A percentile compares a stretch with the other conserved stretches of the same genome.
phyloP scores from a whole-genome alignment of 2,797 vertebrate species.

The Aratinga solstitialis region DNA sequence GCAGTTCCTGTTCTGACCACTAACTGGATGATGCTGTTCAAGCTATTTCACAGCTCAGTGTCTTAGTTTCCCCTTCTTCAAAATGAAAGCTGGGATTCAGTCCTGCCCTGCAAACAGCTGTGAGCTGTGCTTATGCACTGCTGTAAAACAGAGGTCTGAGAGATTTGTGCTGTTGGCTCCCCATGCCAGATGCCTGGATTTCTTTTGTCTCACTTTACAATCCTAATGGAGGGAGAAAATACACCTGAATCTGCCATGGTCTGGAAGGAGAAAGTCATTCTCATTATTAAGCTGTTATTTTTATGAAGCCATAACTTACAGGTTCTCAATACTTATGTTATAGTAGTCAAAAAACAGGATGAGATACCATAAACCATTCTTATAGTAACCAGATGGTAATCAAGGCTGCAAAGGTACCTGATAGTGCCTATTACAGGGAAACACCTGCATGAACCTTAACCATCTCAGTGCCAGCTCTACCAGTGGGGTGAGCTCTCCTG shows the following conservation, averaged over 20 bases:
- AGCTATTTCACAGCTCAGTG: background rate
- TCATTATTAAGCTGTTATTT: constrained; percentile 68
- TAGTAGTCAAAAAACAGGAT: constrained; percentile 38
- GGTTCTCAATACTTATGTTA: constrained; percentile 37
- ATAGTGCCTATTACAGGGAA: constrained; percentile 8
- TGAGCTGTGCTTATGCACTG: background rate
- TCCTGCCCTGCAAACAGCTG: background rate
- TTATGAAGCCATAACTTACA: constrained; percentile 49
- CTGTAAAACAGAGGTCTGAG: background rate
- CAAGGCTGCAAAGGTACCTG: constrained; percentile 29
- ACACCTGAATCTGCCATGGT: background rate
- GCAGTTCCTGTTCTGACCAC: background rate
- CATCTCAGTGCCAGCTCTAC: background rate
- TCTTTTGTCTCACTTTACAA: background rate
- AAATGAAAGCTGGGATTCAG: background rate
- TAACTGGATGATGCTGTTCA: background rate
- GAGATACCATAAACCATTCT: constrained; percentile 53
- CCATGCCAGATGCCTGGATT: background rate
- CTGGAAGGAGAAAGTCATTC: constrained; percentile 33
- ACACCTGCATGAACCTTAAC: constrained; percentile 4
- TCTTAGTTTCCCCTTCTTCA: constrained; percentile 14
- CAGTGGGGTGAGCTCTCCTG: background rate
- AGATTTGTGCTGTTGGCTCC: background rate
- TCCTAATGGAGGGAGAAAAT: background rate
- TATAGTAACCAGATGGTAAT: constrained; percentile 66